Conservation (phyloP, 2,797 vertebrate species). For the Ctenochaetus hawaiiensis region DNA sequence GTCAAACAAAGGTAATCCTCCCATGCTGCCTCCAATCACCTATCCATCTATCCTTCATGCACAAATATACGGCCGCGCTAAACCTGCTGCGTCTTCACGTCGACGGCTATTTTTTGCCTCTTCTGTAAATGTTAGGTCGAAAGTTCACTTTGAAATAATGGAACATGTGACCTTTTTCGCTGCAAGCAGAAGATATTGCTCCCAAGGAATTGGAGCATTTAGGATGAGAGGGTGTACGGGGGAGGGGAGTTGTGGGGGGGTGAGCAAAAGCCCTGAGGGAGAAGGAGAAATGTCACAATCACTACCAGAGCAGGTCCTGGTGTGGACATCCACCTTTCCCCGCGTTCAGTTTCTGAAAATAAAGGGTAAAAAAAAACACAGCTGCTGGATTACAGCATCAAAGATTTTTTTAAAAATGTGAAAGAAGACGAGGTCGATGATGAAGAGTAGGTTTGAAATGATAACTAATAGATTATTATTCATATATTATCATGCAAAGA, state of each 20-base stretch:
- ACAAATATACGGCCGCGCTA: slow-evolving; percentile 59
- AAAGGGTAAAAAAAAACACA: slow-evolving; percentile 8
- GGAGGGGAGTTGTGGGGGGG: slow-evolving; percentile 6
- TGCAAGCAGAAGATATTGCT: slow-evolving; percentile 79
- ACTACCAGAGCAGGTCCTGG: slow-evolving; percentile 67
- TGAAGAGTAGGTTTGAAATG: not conserved
- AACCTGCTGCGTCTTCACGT: slow-evolving; percentile 67
- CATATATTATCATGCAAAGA: slow-evolving; percentile 26
- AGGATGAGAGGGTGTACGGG: slow-evolving; percentile 69
- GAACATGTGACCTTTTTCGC: slow-evolving; percentile 86
- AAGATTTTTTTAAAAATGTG: slow-evolving; percentile 25
- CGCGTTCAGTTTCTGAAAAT: not conserved
- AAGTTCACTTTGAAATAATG: slow-evolving; percentile 86
- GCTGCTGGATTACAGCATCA: slow-evolving; percentile 35
- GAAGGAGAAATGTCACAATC: slow-evolving; percentile 85
- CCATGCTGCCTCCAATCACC: slow-evolving; percentile 34
- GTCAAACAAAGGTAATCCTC: slow-evolving; percentile 60
- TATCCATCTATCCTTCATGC: slow-evolving; percentile 52
- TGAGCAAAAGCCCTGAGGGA: slow-evolving; percentile 73
- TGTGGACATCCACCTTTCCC: slow-evolving; percentile 73
- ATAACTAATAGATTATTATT: slow-evolving; percentile 44
- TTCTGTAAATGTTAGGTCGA: slow-evolving; percentile 86
- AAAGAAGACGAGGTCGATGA: slow-evolving; percentile 36
- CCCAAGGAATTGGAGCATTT: slow-evolving; percentile 78
- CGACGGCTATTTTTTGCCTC: slow-evolving; percentile 76